These are phyloP conservation scores for Pachycephus smyrnensis DNA, from an alignment of 2,888 invertebrate genomes.

Conservation along the genomic window DNA sequence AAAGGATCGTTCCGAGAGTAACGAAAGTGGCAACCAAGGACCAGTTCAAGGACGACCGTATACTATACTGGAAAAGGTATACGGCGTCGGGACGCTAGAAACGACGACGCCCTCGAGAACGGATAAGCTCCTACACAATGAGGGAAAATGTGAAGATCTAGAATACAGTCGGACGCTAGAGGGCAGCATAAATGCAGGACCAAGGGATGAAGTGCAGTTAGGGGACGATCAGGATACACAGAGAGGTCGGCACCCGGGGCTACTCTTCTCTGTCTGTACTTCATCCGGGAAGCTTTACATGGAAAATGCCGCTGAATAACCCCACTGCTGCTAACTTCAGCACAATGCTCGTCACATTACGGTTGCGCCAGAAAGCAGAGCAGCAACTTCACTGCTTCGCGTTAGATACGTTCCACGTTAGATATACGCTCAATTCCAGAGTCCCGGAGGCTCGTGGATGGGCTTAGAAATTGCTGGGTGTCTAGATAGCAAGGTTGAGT, in stretches of 20 bases:
- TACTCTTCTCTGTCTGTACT: slow-evolving; percentile 52
- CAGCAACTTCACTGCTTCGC: not conserved
- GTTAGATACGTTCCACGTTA: not conserved
- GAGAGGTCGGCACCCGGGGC: slow-evolving; percentile 56
- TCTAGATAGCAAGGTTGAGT: not conserved
- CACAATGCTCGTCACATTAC: slow-evolving; percentile 61
- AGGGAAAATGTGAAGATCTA: slow-evolving; percentile 40
- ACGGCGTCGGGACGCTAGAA: not conserved
- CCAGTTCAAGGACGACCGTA: not conserved
- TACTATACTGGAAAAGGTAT: not conserved
- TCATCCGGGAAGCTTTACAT: slow-evolving; percentile 53
- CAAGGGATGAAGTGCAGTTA: slow-evolving; percentile 47
- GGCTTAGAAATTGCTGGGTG: not conserved
- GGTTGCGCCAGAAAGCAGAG: slow-evolving; percentile 50
- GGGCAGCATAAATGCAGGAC: slow-evolving; percentile 13
- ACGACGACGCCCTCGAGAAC: slow-evolving; percentile 17
- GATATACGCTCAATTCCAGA: not conserved
- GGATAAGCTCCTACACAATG: slow-evolving; percentile 52
- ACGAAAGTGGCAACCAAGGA: not conserved
- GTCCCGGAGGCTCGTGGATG: not conserved
- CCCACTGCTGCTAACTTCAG: slow-evolving; percentile 54
- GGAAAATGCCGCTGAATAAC: slow-evolving; percentile 59
- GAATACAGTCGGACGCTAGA: slow-evolving; percentile 18
- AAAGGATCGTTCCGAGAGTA: not conserved
- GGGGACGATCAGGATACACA: slow-evolving; percentile 55